A percentile compares a stretch with the other conserved stretches of the same genome.
Evolutionary conservation across 2,888 invertebrate species (phyloP).

Genomic region (Nomada lathburiana): DNA sequence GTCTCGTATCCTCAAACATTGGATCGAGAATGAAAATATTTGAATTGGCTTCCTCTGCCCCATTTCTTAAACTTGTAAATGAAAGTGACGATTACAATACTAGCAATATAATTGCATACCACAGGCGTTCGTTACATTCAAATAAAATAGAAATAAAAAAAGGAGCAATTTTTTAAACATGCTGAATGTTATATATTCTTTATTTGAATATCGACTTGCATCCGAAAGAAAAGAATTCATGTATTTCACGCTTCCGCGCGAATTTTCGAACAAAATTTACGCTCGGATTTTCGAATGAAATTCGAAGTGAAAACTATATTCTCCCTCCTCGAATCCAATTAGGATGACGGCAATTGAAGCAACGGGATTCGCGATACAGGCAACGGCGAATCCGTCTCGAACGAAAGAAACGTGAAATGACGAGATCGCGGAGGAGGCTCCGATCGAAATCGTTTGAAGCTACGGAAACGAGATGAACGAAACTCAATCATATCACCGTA

Average conservation of each 20-base stretch:
- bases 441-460: conserved; percentile 37
- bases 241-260: no score
- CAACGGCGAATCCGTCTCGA: background rate
- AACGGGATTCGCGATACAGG: background rate
- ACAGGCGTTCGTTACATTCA: no score
- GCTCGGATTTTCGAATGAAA: background rate
- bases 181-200: no score
- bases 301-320: background rate
- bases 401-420: background rate
- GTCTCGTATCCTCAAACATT: background rate
- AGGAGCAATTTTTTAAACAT: no score
- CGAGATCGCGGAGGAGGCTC: background rate
- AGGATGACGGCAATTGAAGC: no score
- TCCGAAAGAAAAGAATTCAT: no score
- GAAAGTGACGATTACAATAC: no score
- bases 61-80: no score
- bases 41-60: no score
- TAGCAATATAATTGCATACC: no score
- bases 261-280: background rate
- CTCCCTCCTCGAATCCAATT: background rate
- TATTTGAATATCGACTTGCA: no score
- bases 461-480: conserved; percentile 56
- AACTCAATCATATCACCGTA: conserved; percentile 80
- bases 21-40: background rate
- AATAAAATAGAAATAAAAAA: no score